Evolutionary conservation across 2,888 invertebrate species (phyloP), one percentile per base, ranked within the genome.

Genomic region (Ophioninae sp.): DNA sequence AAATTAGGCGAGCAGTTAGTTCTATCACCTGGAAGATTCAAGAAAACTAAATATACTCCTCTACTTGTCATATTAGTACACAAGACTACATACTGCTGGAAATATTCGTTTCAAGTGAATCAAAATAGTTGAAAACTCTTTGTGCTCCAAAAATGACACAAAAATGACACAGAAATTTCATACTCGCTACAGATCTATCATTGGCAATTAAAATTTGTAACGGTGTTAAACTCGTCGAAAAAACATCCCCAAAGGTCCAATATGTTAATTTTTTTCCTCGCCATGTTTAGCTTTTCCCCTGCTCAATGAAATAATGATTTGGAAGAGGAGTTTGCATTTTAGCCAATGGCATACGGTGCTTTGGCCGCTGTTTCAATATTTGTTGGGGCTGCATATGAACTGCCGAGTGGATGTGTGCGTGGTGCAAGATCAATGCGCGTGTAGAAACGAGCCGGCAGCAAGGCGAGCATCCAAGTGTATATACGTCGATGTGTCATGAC

Each of bases 401-500:
- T 22, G 10, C 22, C 44, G 63, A 63, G 44, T 63, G 63, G 23
- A 63, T 73, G 39, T 44, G 44, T 23, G 63, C 8, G 23, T 63
- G 23, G 41, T 0, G 1, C n/a, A n/a, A 17, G 23, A 3, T 63
- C 17, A 61, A 73, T 44, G 73, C 44, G 41, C 17, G 22, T 73
- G 61, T 73, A 44, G 61, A 61, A 72, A 41, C 41, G 41, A 73
- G 41, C 23, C 44, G 44, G 44, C 44, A 73, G 44, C 44, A 63
- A 44, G 30, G 37, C 30, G 63, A 73, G 73, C 10, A 63, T 73
- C n/a, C 63, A 23, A 23, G 67, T 77, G 76, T 81, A 81, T 69
- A 67, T 56, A 79, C 74, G 77, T 84, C 80, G 87, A 88, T 89
- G 88, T 89, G 90, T 90, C 91, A 89, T 85, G 65, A 81, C 88